Percentiles rank a stretch among this genome's conserved stretches.
phyloP scores from a whole-genome alignment of 2,888 invertebrate species.

The Apodemia hepburni region DNA sequence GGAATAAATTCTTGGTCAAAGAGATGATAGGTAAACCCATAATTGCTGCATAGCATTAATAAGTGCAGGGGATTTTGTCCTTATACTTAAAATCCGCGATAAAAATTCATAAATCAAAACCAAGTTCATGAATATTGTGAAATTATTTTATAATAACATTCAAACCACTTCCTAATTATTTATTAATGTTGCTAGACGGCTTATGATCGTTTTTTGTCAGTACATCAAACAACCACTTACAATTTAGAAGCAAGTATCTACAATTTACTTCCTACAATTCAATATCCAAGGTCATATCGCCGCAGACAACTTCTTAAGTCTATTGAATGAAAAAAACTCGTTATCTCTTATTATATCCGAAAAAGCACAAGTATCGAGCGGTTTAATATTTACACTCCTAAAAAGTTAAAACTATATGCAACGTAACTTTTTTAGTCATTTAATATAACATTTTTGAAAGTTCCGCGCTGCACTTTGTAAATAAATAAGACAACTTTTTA shows the following conservation, averaged over 20 bases:
- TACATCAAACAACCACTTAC: conserved; percentile 77
- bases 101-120: neutral
- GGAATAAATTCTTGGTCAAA: too few relatives aligned
- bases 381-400: neutral
- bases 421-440: neutral
- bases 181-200: conserved; percentile 42
- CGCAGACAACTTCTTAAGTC: conserved; percentile 68
- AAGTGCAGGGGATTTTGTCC: neutral
- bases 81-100: too few relatives aligned
- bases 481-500: conserved; percentile 45
- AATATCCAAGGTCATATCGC: conserved; percentile 75
- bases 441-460: conserved; percentile 48
- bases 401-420: neutral
- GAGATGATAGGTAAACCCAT: too few relatives aligned
- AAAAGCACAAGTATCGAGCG: conserved; percentile 34
- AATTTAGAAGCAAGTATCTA: conserved; percentile 76
- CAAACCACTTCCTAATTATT: conserved; percentile 37
- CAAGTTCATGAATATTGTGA: conserved; percentile 1
- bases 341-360: conserved; percentile 47
- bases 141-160: conserved; percentile 19
- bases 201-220: conserved; percentile 72
- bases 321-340: conserved; percentile 70
- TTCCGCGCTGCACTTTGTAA: conserved; percentile 67
- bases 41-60: neutral
- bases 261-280: conserved; percentile 79